phyloP scores from a whole-genome alignment of 2,888 invertebrate species.

The Volucella bombylans region DNA sequence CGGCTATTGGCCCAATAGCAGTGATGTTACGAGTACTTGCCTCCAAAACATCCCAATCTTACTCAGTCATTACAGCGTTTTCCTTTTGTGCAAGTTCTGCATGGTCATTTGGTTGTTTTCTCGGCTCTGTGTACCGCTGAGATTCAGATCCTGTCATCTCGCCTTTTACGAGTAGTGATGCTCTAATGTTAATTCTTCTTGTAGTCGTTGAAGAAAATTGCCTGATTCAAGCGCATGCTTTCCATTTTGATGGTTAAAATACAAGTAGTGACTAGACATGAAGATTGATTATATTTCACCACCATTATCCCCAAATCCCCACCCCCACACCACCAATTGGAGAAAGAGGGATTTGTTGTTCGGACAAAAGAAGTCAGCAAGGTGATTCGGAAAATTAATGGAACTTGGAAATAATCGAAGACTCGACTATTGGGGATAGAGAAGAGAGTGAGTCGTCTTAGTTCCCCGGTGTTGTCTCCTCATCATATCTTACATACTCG shows the following conservation, averaged over 20 bases:
- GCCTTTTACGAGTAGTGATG: slow-evolving; percentile 2
- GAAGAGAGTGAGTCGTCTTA: background rate
- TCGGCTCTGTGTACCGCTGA: slow-evolving; percentile 3
- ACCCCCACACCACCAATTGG: background rate
- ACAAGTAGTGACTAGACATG: slow-evolving; percentile 74
- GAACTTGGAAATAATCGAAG: slow-evolving; percentile 43
- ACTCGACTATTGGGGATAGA: no score
- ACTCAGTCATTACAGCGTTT: slow-evolving; percentile 54
- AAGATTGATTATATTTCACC: slow-evolving; percentile 75
- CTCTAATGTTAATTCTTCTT: slow-evolving; percentile 1
- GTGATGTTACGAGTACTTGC: slow-evolving; percentile 51
- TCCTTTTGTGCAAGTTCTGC: slow-evolving; percentile 66
- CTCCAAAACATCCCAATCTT: slow-evolving; percentile 53
- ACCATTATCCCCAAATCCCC: slow-evolving; percentile 45
- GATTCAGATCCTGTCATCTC: slow-evolving; percentile 25
- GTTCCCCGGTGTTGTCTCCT: slow-evolving; percentile 42
- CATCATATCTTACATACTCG: slow-evolving; percentile 38
- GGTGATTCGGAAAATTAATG: slow-evolving; percentile 54
- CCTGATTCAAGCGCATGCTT: slow-evolving; percentile 54
- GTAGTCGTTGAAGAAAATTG: slow-evolving; percentile 41
- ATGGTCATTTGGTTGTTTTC: slow-evolving; percentile 67
- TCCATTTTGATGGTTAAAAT: slow-evolving; percentile 47
- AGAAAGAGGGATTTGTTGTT: background rate
- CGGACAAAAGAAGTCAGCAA: slow-evolving; percentile 52
- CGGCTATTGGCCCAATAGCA: slow-evolving; percentile 70